Conservation (phyloP, 2,797 vertebrate genomes). For the Cyprinodon diabolis region DNA sequence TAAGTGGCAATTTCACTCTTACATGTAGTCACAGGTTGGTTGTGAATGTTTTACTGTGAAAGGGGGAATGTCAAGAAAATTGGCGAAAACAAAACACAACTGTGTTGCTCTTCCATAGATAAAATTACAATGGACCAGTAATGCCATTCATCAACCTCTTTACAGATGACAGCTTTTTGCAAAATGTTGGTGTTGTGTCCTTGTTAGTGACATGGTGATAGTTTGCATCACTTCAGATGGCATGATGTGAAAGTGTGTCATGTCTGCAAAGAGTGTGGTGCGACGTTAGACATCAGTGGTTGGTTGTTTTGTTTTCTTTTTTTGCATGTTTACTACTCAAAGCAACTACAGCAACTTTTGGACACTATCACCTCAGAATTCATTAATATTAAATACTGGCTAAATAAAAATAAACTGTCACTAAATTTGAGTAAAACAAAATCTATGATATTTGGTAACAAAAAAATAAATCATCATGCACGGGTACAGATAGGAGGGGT, state of each 20-base stretch:
- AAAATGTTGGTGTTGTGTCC: conserved; percentile 64
- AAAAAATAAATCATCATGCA: too few relatives aligned
- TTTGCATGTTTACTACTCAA: conserved; percentile 31
- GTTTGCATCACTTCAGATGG: conserved; percentile 70
- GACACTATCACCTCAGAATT: too few relatives aligned
- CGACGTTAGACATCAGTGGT: conserved; percentile 38
- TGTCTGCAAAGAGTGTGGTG: conserved; percentile 44
- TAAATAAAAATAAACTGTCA: too few relatives aligned
- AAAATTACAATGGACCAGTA: conserved; percentile 28
- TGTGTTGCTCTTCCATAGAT: conserved; percentile 18
- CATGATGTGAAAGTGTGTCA: conserved; percentile 57
- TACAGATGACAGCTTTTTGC: conserved; percentile 65
- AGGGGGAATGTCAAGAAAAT: conserved; percentile 49
- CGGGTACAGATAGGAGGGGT: too few relatives aligned
- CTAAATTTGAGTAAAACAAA: too few relatives aligned
- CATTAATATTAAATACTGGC: too few relatives aligned
- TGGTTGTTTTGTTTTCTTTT: conserved; percentile 35
- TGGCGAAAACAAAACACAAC: conserved; percentile 31
- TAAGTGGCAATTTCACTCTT: conserved; percentile 73
- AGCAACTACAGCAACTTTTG: too few relatives aligned
- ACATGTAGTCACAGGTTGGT: conserved; percentile 75
- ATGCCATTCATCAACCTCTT: conserved; percentile 37
- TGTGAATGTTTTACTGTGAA: conserved; percentile 55
- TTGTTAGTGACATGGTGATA: conserved; percentile 58
- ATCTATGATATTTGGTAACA: too few relatives aligned